Evolutionary conservation across 2,113 vertebrate genomes (phyloP), one percentile per base, ranked within the genome.

Genomic region (Mobula birostris): DNA sequence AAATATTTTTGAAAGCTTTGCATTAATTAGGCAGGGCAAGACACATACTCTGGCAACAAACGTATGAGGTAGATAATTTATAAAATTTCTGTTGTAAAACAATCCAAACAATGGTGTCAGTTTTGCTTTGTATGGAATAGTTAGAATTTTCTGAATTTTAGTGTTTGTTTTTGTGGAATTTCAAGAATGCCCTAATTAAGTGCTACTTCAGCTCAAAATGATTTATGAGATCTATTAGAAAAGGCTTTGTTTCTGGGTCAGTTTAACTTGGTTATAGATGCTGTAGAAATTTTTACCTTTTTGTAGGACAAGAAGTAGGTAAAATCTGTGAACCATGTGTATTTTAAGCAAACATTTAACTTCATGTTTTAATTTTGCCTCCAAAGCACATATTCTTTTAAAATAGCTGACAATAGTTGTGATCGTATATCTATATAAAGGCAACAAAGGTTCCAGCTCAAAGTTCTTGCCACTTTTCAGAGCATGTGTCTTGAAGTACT

Each of bases 171-270:
- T 91, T 24, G 32, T 66, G 32, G 63, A 68, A 36, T 70, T 91
- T 91, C 88, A 68, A 70, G 36, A 91, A 68, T 70, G 32, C n/a
- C 66, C 88, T 70, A 91, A 91, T 91, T 91, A 90, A 61, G 19
- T 66, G 32, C 68, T 40, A 32, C 17, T 91, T 70, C 63, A 91
- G 7, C 12, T 27, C 19, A 36, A 91, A 91, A 91, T 68, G 88
- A 36, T 68, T 90, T 90, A 90, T 91, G 61, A 70, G 66, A 7
- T n/a, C n/a, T 3, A 32, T 29, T 32, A 63, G 32, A 63, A 91
- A 63, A 15, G n/a, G 7, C 19, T 91, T 91, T 68, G 63, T 91
- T 91, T 91, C 66, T 91, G 88, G 88, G 88, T 91, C n/a, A 36
- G 61, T 70, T 91, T 91, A 91, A 70, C 63, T 91, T 36, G 63